These are phyloP conservation scores for Trialeurodes vaporariorum DNA, from an alignment of 1,140 invertebrate species.

Conservation along the genomic window DNA sequence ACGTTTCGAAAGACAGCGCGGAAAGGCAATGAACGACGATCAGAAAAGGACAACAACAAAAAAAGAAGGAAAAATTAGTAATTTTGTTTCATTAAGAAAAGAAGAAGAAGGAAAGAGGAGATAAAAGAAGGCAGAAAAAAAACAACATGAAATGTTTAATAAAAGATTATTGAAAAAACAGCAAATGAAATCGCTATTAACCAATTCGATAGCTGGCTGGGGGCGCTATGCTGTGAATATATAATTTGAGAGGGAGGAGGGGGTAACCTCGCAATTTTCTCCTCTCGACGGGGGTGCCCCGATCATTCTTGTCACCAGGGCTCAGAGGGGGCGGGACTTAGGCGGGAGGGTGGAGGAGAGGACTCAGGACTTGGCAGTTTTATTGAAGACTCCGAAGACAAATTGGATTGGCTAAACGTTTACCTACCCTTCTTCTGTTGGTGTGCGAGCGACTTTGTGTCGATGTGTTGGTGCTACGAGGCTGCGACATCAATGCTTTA, in stretches of 20 bases:
- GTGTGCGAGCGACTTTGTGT: background rate
- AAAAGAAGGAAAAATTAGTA: background rate
- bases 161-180: constrained; percentile 1
- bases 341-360: too few relatives aligned
- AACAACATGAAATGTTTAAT: background rate
- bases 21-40: too few relatives aligned
- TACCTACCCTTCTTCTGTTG: background rate
- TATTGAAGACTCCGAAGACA: background rate
- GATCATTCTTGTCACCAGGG: background rate
- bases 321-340: background rate
- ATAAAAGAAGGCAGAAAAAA: background rate
- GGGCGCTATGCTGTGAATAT: background rate
- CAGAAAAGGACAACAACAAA: too few relatives aligned
- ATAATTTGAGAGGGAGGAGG: background rate
- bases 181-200: background rate
- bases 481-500: background rate
- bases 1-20: too few relatives aligned
- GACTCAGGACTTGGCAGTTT: background rate
- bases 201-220: background rate
- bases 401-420: background rate
- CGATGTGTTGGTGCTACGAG: too few relatives aligned
- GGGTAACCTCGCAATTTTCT: background rate
- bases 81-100: background rate
- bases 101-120: background rate
- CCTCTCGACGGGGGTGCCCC: background rate